phyloP scores from a whole-genome alignment of 2,888 invertebrate species.

The Agrotis segetum region DNA sequence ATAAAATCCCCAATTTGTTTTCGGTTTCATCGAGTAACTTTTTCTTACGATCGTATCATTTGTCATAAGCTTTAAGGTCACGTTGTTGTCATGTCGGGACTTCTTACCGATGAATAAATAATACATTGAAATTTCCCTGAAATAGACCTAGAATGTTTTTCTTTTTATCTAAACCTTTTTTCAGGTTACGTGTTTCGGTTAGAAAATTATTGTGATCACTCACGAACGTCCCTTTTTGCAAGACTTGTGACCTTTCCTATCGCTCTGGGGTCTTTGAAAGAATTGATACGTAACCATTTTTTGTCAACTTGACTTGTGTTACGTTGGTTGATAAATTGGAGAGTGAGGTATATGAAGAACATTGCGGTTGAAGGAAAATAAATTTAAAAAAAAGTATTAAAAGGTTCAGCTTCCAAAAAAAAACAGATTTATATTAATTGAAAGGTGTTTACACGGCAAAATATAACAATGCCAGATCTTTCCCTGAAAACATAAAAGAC shows the following conservation, averaged over 20 bases:
- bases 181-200: background rate
- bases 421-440: too few relatives aligned
- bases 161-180: slow-evolving; percentile 15
- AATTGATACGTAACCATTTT: background rate
- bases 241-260: background rate
- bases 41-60: background rate
- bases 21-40: background rate
- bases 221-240: background rate
- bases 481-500: too few relatives aligned
- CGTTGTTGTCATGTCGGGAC: background rate
- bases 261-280: background rate
- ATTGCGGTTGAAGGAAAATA: too few relatives aligned
- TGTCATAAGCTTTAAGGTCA: slow-evolving; percentile 23
- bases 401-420: too few relatives aligned
- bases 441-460: too few relatives aligned
- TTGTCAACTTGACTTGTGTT: background rate
- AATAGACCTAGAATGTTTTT: slow-evolving; percentile 13
- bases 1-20: background rate
- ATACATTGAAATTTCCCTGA: slow-evolving; percentile 19
- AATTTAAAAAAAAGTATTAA: too few relatives aligned
- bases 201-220: background rate
- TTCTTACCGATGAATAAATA: slow-evolving; percentile 38
- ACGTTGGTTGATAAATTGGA: too few relatives aligned
- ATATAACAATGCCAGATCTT: too few relatives aligned
- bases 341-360: too few relatives aligned